These are phyloP conservation scores for Synanceia verrucosa DNA, from an alignment of 2,797 vertebrate genomes.

Conservation along the genomic window DNA sequence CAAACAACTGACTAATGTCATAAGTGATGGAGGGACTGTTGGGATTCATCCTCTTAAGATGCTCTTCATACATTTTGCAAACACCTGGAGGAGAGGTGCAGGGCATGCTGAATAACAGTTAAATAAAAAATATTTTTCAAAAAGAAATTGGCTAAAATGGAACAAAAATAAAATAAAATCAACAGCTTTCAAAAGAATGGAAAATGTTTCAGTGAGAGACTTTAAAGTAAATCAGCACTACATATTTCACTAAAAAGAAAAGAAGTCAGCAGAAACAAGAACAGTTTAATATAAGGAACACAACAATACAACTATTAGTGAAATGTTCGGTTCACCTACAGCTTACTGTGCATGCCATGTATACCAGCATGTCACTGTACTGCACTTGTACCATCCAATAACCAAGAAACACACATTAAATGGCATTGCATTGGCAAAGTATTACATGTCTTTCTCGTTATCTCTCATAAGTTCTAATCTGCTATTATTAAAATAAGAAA, in stretches of 20 bases:
- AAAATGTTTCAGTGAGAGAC: not conserved
- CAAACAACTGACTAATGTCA: conserved; percentile 98
- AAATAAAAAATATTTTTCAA: not conserved
- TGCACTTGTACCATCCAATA: not conserved
- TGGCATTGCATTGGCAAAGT: too few relatives aligned
- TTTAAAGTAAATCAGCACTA: not conserved
- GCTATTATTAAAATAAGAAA: not conserved
- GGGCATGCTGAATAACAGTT: conserved; percentile 9
- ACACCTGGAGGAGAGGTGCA: conserved; percentile 84
- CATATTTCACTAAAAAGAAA: not conserved
- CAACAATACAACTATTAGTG: not conserved
- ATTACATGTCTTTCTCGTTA: not conserved
- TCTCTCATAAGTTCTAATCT: not conserved
- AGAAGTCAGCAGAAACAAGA: not conserved
- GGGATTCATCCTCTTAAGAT: conserved; percentile 99
- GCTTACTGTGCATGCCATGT: not conserved
- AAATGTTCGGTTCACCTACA: not conserved
- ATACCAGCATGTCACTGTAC: not conserved
- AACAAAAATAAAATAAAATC: not conserved
- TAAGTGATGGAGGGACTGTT: conserved; percentile 99
- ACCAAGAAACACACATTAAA: not conserved
- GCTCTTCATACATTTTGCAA: conserved; percentile 99
- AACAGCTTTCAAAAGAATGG: not conserved
- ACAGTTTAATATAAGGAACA: not conserved
- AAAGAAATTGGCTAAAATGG: not conserved